Conservation (phyloP, 1,140 invertebrate species). For the Drosophila serrata region DNA sequence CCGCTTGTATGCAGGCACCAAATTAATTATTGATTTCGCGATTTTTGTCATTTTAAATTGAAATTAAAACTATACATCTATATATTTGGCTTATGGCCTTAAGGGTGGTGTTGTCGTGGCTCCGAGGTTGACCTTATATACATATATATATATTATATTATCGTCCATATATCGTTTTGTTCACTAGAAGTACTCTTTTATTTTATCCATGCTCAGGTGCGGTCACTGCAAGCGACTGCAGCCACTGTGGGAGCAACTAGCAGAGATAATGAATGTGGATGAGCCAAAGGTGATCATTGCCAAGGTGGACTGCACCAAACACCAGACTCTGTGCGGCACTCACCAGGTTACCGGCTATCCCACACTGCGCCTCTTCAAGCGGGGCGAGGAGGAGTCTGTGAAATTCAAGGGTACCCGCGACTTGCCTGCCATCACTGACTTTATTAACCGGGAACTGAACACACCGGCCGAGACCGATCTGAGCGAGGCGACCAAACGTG, state of each 20-base stretch:
- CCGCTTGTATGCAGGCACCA: constrained; percentile 14
- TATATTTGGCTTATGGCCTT: background rate
- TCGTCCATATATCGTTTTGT: background rate
- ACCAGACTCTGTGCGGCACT: constrained; percentile 89
- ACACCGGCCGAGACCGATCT: constrained; percentile 55
- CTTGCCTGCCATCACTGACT: constrained; percentile 89
- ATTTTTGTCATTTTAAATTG: constrained; percentile 7
- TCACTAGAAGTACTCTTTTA: background rate
- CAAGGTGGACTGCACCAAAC: constrained; percentile 92
- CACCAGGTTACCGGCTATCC: constrained; percentile 91
- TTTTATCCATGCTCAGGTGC: constrained; percentile 87
- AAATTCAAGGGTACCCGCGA: constrained; percentile 91
- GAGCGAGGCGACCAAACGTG: constrained; percentile 21
- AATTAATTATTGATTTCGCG: constrained; percentile 18
- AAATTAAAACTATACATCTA: background rate
- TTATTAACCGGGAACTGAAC: constrained; percentile 90
- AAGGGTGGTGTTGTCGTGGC: background rate
- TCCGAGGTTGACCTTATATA: background rate
- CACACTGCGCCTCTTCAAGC: constrained; percentile 91
- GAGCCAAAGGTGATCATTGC: constrained; percentile 89
- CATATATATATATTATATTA: background rate
- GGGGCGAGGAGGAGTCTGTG: constrained; percentile 87
- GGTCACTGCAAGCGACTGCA: constrained; percentile 89
- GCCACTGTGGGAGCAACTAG: constrained; percentile 91
- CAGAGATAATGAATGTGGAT: constrained; percentile 89